Base-by-base conservation (phyloP, 2,888 invertebrate species). In the Cerastis leucographa region DNA sequence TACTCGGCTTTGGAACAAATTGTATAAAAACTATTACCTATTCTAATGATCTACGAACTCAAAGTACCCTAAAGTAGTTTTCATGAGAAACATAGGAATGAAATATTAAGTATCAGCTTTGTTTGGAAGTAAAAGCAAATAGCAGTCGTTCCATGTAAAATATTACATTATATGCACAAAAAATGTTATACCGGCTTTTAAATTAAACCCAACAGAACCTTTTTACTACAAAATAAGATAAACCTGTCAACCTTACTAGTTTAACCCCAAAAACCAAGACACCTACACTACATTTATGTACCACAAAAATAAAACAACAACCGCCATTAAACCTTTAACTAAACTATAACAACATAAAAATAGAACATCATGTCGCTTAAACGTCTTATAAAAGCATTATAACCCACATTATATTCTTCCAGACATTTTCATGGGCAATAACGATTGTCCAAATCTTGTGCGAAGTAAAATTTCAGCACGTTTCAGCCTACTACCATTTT, bases 401-500 rank as follows among this genome's bases (percentile, higher is more conserved):
- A 73, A 49, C 71, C 22, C 2, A 74, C 77, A 78, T 72, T 56
- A 80, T 79, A 79, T 74, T 80, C 42, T 44, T 66, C 14, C 69
- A 65, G 56, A 51, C 78, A 77, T 79, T 85, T 81, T 88, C 78
- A 83, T 80, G 70, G 62, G 4, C 54, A 61, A 70, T 80, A 82
- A 87, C 71, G 66, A 80, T 76, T 66, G 66, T 73, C 54, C 62
- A 75, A 83, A 74, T 85, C 70, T 84, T 29, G 12, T 51, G 11
- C 35, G 51, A 42, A 78, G 67, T 77, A 76, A 67, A 74, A 61
- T 61, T 61, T 61, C 19, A 61, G 61, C 59, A 64, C 40, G 68
- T 78, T 80, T 81, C 66, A 77, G 81, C 65, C 74, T 71, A 71
- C 64, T 59, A 71, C 67, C 72, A 70, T 71, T 87, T 87, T 83